Conservation (phyloP, 2,797 vertebrate species). For the Cottoperca gobio region DNA sequence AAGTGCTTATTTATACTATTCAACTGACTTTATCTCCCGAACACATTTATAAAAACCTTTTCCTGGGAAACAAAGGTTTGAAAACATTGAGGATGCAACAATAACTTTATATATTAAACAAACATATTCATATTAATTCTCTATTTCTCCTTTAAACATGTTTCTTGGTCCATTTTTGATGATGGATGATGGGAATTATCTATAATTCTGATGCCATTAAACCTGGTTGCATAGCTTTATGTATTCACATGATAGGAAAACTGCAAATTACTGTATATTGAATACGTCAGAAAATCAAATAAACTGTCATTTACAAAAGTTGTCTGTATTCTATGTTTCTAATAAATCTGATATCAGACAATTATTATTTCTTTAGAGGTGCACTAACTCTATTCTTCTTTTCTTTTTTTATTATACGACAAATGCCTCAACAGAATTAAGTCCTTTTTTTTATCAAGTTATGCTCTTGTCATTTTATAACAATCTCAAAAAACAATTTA, state of each 20-base stretch:
- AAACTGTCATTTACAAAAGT: conserved; percentile 41
- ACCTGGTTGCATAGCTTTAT: conserved; percentile 2
- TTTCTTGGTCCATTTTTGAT: conserved; percentile 16
- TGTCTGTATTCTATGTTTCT: background rate
- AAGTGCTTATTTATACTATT: conserved; percentile 16
- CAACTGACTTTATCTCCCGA: background rate
- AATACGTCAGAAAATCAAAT: conserved; percentile 44
- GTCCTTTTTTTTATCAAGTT: conserved; percentile 1
- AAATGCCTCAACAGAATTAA: background rate
- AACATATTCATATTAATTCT: conserved; percentile 16
- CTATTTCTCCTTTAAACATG: conserved; percentile 8
- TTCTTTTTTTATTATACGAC: no score
- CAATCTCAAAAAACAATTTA: background rate
- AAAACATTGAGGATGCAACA: background rate
- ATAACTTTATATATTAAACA: conserved; percentile 18
- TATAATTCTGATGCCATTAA: conserved; percentile 5
- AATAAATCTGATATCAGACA: background rate
- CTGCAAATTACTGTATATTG: conserved; percentile 27
- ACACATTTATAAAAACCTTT: conserved; percentile 3
- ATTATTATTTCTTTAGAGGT: background rate
- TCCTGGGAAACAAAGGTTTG: background rate
- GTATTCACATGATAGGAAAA: conserved; percentile 26
- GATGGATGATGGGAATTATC: conserved; percentile 12
- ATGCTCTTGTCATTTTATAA: background rate
- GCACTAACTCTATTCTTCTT: background rate